Base-by-base conservation (phyloP, 1,140 invertebrate genomes). In the Microplitis mediator region DNA sequence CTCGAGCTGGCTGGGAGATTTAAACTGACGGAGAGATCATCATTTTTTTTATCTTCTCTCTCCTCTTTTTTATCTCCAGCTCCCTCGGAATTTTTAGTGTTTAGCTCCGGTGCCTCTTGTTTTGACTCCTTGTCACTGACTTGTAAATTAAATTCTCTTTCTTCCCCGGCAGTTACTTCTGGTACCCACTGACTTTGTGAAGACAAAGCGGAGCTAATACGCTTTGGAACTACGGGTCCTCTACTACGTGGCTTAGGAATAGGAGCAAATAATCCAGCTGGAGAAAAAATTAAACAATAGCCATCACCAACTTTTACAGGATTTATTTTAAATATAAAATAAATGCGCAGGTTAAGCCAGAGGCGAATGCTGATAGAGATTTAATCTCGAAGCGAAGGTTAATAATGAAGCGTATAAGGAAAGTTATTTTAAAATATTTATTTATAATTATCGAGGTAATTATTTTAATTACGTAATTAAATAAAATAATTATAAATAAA, bases 181-280 rank as follows among this genome's bases (percentile, higher is more conserved):
- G 39, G 23, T 23, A 50, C 4, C 16, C 4, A 56, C 14, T 56
- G 52, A 16, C 52, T n/a, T 56, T 56, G 13, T 56, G 52, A 56
- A 14, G 14, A 35, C 11, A 13, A 31, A 60, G 6, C 31, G 3
- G 9, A 9, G 31, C 9, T 31, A 32, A 32, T 6, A 51, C 77
- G 76, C n/a, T 73, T 69, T 32, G 62, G 69, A 61, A 73, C 51
- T 4, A 76, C 71, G 35, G n/a, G 45, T 16, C 13, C 52, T 45
- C 31, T 78, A 71, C 63, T 80, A 78, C 82, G 80, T 75, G 80
- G 81, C 71, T 75, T 82, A 45, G 82, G 80, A 76, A 76, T 73
- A 13, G 80, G 82, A 63, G 51, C 69, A 31, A 34, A 23, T 65
- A 67, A 76, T 77, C 69, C 79, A 73, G 74, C 74, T 79, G 66